A percentile compares a stretch with the other conserved stretches of the same genome.
Conservation (phyloP, 2,113 vertebrate species). For the Illadopsis cleaveri region DNA sequence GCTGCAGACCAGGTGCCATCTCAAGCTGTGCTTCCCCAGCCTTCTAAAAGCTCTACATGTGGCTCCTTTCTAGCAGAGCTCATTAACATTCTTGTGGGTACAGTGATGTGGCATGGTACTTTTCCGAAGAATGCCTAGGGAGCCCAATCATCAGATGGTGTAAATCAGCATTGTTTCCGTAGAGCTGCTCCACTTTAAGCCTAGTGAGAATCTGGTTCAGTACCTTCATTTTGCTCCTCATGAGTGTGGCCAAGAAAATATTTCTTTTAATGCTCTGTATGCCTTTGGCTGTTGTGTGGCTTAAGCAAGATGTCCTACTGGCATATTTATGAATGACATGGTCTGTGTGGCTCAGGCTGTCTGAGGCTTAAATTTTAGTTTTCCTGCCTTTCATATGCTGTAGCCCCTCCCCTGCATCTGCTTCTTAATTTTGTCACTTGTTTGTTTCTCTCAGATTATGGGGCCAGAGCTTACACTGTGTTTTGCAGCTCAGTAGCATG, state of each 20-base stretch:
- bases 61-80: conserved; percentile 15
- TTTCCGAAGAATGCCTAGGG: conserved; percentile 20
- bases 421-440: not conserved
- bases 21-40: not conserved
- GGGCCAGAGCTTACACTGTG: not conserved
- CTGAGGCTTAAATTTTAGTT: conserved; percentile 8
- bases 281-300: conserved; percentile 25
- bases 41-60: not conserved
- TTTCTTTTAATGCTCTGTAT: not conserved
- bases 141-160: not conserved
- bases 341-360: conserved; percentile 25
- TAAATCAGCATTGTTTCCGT: conserved; percentile 2
- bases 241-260: not conserved
- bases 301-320: conserved; percentile 1
- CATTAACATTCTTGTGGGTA: conserved; percentile 29
- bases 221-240: not conserved
- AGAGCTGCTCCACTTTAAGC: not conserved
- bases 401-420: not conserved
- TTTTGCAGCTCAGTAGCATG: conserved; percentile 3
- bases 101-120: not conserved
- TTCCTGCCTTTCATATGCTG: not conserved
- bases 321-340: conserved; percentile 4
- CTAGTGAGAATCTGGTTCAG: not conserved
- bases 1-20: conserved; percentile 35
- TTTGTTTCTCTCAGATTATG: not conserved